Evolutionary conservation across 64 coral and sea anemone genomes (phyloP).

Genomic region (Montipora cactus): DNA sequence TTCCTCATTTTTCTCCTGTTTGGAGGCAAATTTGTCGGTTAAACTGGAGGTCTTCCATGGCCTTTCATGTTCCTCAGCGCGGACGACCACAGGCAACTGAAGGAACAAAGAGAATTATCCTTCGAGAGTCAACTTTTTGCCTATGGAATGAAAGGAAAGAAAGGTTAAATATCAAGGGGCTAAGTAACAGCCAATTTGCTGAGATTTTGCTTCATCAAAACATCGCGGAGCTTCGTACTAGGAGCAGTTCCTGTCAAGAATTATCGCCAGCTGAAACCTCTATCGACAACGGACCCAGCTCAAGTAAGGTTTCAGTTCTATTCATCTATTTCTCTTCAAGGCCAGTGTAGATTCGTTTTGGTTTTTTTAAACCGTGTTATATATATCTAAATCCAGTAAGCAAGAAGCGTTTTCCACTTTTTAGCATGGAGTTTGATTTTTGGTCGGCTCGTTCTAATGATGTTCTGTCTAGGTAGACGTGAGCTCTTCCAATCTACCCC

Average conservation of each 20-base stretch:
- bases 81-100: conserved; percentile 10
- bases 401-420: background rate
- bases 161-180: conserved; percentile 8
- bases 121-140: conserved; percentile 6
- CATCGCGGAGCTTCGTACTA: background rate
- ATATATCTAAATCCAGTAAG: conserved; percentile 23
- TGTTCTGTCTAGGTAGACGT: conserved; percentile 18
- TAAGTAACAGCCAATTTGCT: conserved; percentile 25
- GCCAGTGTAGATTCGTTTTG: background rate
- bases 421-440: background rate
- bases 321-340: background rate
- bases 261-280: background rate
- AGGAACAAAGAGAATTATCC: conserved; percentile 3
- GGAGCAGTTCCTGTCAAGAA: background rate
- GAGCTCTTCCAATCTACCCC: conserved; percentile 24
- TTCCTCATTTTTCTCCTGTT: background rate
- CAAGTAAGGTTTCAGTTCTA: conserved; percentile 5
- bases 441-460: background rate
- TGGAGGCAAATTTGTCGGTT: background rate
- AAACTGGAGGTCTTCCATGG: conserved; percentile 19
- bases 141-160: background rate
- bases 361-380: background rate
- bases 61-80: conserved; percentile 14
- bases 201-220: conserved; percentile 29
- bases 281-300: background rate